Percentiles rank a stretch among this genome's conserved stretches.
Conservation (phyloP, 2,797 vertebrate species). For the Notolabrus celidotus region DNA sequence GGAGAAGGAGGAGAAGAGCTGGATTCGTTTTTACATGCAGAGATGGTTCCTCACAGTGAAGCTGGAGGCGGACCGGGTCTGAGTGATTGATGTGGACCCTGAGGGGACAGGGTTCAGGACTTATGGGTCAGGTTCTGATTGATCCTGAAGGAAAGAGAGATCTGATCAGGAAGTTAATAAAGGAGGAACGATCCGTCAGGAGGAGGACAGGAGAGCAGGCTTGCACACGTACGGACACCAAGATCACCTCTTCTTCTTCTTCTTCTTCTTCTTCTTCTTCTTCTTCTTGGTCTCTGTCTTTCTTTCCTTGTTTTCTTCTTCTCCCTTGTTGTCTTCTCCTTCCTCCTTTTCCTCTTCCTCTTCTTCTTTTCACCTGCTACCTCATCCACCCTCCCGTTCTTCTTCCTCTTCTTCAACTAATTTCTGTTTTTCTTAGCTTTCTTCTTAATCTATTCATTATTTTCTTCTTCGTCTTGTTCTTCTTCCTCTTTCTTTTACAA, state of each 20-base stretch:
- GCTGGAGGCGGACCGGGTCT: constrained; percentile 19
- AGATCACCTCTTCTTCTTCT: background rate
- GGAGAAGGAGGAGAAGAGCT: background rate
- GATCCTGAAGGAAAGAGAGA: constrained; percentile 41
- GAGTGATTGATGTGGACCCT: constrained; percentile 22
- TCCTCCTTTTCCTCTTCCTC: too few species aligned
- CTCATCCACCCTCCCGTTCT: too few species aligned
- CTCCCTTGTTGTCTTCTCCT: too few species aligned
- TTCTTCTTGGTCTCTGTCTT: background rate
- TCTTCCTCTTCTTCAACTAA: too few species aligned
- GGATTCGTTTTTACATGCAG: background rate
- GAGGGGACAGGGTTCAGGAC: constrained; percentile 21
- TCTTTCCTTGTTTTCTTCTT: background rate
- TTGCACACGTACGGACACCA: background rate
- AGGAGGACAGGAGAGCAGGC: background rate
- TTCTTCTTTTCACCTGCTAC: too few species aligned
- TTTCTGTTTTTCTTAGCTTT: background rate
- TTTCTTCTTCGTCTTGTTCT: too few species aligned
- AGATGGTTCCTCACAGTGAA: constrained; percentile 3
- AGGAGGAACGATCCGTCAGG: constrained; percentile 12
- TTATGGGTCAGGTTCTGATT: constrained; percentile 21
- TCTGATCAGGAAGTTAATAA: constrained; percentile 16
- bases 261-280: background rate
- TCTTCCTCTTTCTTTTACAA: background rate
- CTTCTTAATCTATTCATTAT: background rate